These are phyloP conservation scores for Calyptomena viridis DNA, from an alignment of 2,113 vertebrate species.

Conservation along the genomic window DNA sequence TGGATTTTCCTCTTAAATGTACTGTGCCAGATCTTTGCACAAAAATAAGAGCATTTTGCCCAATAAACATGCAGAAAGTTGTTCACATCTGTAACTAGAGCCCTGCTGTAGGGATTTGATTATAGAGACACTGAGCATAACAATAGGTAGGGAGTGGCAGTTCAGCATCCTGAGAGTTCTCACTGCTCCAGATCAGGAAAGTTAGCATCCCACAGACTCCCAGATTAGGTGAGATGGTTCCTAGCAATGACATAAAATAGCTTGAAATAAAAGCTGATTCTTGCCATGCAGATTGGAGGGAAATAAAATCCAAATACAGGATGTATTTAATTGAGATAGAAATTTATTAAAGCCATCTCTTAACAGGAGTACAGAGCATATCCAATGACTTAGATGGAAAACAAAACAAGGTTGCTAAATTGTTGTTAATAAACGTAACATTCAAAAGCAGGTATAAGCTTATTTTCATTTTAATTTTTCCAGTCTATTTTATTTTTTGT, in stretches of 20 bases:
- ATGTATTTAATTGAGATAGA: not conserved
- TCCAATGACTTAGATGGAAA: not conserved
- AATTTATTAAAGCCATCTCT: not conserved
- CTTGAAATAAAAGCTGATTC: not conserved
- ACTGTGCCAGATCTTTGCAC: not conserved
- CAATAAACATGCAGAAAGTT: not conserved
- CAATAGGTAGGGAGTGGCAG: not conserved
- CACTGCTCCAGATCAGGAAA: not conserved
- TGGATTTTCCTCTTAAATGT: not conserved
- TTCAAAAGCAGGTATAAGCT: not conserved
- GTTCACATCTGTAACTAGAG: not conserved
- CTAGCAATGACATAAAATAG: not conserved
- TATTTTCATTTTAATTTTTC: not conserved
- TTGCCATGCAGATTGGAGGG: not conserved
- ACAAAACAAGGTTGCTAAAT: not conserved
- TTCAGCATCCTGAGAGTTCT: not conserved
- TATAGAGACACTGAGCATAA: not conserved
- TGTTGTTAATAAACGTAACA: not conserved
- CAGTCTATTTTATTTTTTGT: not conserved
- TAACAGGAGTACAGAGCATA: not conserved
- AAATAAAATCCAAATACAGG: not conserved
- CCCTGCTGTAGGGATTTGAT: not conserved
- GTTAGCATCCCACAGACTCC: not conserved
- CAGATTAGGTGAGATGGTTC: fast-evolving
- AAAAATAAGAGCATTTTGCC: not conserved